phyloP scores from a whole-genome alignment of 2,888 invertebrate genomes.

The Meiosimyza platycephala region DNA sequence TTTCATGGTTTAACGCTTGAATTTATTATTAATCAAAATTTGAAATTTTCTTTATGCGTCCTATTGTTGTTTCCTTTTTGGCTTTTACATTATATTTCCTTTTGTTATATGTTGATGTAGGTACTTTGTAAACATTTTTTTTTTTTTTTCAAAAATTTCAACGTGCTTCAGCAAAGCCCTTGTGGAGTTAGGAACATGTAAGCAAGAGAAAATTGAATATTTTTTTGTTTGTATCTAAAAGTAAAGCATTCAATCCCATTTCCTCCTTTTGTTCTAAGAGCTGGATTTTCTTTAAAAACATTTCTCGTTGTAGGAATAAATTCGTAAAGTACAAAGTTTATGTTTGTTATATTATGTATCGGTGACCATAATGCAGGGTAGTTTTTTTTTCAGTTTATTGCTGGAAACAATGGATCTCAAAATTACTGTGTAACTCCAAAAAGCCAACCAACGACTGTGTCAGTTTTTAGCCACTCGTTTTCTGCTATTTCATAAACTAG shows the following conservation, averaged over 20 bases:
- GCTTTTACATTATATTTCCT: not conserved
- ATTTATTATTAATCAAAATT: conserved; percentile 28
- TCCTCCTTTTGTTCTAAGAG: too few relatives aligned
- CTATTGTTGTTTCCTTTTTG: conserved; percentile 3
- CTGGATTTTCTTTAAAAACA: too few relatives aligned
- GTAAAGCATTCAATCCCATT: not conserved
- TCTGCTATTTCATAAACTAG: too few relatives aligned
- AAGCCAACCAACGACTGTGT: too few relatives aligned
- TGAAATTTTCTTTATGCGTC: conserved; percentile 20
- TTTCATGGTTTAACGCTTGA: conserved; percentile 25
- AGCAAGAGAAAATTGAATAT: conserved; percentile 12
- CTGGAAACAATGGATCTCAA: too few relatives aligned
- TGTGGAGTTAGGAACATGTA: not conserved
- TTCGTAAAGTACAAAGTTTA: too few relatives aligned
- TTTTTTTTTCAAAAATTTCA: not conserved
- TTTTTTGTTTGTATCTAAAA: not conserved
- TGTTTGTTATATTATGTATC: too few relatives aligned
- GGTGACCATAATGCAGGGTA: too few relatives aligned
- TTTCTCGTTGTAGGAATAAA: too few relatives aligned
- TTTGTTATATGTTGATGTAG: not conserved
- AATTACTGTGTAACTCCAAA: too few relatives aligned
- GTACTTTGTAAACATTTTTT: not conserved
- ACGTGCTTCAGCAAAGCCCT: not conserved
- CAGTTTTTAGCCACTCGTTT: too few relatives aligned
- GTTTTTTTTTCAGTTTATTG: too few relatives aligned